These are phyloP conservation scores for Drosophila infuscata DNA, from an alignment of 2,888 invertebrate species.

Conservation along the genomic window DNA sequence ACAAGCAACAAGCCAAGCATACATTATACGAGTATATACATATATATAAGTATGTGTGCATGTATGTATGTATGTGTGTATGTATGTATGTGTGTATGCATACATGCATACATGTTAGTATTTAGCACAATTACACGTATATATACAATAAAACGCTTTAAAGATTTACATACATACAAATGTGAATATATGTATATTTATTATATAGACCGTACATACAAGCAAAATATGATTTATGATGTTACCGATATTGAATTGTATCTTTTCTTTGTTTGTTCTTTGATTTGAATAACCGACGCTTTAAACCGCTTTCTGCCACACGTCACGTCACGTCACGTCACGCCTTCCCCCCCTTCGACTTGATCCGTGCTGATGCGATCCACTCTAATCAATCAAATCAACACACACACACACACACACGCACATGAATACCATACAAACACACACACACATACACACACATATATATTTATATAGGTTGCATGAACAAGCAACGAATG, in stretches of 20 bases:
- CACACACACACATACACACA: constrained; percentile 1
- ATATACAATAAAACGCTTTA: constrained; percentile 54
- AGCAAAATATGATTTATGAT: constrained; percentile 59
- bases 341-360: constrained; percentile 32
- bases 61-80: constrained; percentile 10
- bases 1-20: constrained; percentile 44
- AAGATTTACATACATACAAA: constrained; percentile 17
- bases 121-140: background rate
- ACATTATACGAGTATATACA: constrained; percentile 32
- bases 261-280: constrained; percentile 74
- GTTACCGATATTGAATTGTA: constrained; percentile 67
- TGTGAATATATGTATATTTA: constrained; percentile 28
- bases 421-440: constrained; percentile 5
- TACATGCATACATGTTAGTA: constrained; percentile 16
- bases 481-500: constrained; percentile 81
- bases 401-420: constrained; percentile 17
- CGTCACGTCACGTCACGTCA: constrained; percentile 47
- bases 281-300: constrained; percentile 68
- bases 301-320: constrained; percentile 60
- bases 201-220: constrained; percentile 27
- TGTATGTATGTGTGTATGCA: background rate
- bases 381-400: constrained; percentile 19
- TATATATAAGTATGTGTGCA: background rate
- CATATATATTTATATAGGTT: constrained; percentile 61
- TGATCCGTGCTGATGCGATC: constrained; percentile 44